Conservation (phyloP, 2,797 vertebrate genomes). For the Limosa lapponica region DNA sequence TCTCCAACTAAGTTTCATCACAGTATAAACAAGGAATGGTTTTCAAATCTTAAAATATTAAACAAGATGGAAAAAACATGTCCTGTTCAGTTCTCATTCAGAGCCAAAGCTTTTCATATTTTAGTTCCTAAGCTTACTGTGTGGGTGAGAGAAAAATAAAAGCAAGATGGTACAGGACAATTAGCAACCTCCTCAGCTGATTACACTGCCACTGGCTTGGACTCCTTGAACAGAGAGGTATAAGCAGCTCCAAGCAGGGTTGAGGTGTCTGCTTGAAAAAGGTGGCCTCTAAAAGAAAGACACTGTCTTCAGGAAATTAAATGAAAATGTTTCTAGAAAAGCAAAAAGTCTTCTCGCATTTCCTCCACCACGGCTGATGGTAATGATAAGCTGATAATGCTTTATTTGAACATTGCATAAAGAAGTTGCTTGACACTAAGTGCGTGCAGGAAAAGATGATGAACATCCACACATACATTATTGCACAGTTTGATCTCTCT, state of each 20-base stretch:
- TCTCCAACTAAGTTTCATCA: not conserved
- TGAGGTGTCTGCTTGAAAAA: not conserved
- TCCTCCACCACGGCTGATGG: not conserved
- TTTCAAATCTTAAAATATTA: constrained; percentile 4
- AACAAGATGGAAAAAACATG: not conserved
- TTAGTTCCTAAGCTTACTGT: not conserved
- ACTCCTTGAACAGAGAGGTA: not conserved
- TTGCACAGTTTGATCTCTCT: not conserved
- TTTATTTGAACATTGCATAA: not conserved
- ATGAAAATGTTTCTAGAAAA: not conserved
- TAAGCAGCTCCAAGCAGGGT: not conserved
- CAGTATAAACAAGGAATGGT: not conserved
- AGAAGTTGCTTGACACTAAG: not conserved
- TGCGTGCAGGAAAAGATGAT: not conserved
- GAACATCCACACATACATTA: not conserved
- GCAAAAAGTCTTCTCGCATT: not conserved
- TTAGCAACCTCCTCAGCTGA: not conserved
- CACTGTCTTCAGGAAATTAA: not conserved
- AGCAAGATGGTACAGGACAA: not conserved
- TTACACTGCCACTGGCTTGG: not conserved
- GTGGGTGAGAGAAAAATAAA: not conserved
- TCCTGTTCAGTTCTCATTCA: not conserved
- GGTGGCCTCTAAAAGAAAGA: not conserved
- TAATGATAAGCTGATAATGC: not conserved
- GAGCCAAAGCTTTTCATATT: not conserved